Evolutionary conservation across 2,797 vertebrate species (phyloP).

Genomic region (Malurus splendens): DNA sequence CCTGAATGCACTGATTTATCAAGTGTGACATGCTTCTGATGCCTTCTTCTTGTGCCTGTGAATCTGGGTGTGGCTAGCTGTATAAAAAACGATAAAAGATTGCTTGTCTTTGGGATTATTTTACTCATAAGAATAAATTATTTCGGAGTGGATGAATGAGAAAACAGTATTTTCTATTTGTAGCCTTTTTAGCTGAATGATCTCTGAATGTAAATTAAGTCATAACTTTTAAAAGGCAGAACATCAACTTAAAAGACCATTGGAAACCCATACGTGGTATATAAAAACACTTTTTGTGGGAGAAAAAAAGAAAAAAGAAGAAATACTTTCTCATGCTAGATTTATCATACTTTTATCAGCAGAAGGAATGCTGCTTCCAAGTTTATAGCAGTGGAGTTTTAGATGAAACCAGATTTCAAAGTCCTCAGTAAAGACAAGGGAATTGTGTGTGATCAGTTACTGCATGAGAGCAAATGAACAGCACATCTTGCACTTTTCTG

Average conservation of each 20-base stretch:
- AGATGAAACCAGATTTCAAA: neutral
- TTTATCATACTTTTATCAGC: neutral
- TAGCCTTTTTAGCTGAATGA: neutral
- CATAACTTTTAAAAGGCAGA: neutral
- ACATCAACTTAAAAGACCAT: neutral
- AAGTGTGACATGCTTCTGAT: neutral
- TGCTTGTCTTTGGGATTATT: neutral
- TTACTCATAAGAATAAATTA: neutral
- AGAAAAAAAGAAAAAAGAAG: neutral
- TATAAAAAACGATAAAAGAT: neutral
- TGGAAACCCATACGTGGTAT: neutral
- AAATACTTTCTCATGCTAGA: neutral
- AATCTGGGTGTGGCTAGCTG: neutral
- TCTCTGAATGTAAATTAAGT: neutral
- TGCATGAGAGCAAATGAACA: conserved; percentile 8
- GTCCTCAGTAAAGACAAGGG: conserved; percentile 12
- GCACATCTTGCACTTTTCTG: conserved; percentile 15
- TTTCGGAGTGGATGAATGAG: neutral
- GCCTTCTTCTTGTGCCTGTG: neutral
- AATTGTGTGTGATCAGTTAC: conserved; percentile 33
- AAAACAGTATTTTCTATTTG: neutral
- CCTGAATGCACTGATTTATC: neutral
- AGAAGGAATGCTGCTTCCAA: neutral
- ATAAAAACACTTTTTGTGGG: neutral
- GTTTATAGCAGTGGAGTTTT: neutral